Evolutionary conservation across 2,113 vertebrate genomes (phyloP).

Genomic region (Lutjanus erythropterus): DNA sequence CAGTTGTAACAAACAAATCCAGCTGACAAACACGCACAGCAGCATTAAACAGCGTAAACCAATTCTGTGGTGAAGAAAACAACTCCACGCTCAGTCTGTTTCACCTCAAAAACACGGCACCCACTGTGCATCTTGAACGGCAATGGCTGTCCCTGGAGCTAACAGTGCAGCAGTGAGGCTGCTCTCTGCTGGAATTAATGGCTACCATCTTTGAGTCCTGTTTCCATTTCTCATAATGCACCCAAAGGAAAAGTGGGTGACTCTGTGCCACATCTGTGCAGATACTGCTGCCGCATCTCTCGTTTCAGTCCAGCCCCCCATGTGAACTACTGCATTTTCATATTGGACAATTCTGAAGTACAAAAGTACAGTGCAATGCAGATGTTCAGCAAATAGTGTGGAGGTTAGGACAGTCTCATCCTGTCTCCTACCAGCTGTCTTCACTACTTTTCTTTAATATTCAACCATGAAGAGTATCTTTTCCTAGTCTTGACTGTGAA

Average conservation of each 20-base stretch:
- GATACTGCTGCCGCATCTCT: neutral
- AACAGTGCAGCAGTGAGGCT: no score
- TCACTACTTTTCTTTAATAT: conserved; percentile 8
- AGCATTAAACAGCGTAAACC: no score
- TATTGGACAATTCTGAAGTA: neutral
- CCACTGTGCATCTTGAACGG: no score
- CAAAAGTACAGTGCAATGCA: neutral
- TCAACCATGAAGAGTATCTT: neutral
- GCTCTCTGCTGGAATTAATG: neutral
- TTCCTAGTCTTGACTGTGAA: conserved; percentile 36
- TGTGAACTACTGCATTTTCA: neutral
- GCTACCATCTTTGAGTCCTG: neutral
- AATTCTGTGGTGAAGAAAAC: no score
- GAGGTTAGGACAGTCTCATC: neutral
- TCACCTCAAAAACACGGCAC: no score
- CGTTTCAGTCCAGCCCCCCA: neutral
- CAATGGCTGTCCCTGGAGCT: no score
- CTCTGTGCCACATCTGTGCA: neutral
- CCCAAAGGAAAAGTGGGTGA: neutral
- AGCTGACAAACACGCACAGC: no score
- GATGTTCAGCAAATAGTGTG: neutral
- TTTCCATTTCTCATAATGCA: neutral
- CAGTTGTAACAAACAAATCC: no score
- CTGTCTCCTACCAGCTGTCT: neutral
- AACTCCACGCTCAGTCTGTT: no score